phyloP scores from a whole-genome alignment of 2,113 vertebrate species.

The Stercorarius parasiticus region DNA sequence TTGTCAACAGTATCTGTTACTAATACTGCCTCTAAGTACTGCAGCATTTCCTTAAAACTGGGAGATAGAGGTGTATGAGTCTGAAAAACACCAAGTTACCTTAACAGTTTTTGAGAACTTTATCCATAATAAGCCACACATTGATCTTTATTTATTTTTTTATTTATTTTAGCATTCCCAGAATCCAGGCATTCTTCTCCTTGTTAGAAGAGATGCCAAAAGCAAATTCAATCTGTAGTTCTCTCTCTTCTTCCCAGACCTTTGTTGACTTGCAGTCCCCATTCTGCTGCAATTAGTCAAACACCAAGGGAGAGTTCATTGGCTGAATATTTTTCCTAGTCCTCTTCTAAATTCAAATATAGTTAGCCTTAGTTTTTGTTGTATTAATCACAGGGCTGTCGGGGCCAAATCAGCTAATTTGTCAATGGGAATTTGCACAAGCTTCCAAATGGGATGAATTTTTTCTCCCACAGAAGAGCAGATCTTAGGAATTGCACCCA shows the following conservation, averaged over 20 bases:
- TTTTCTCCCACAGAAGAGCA: neutral
- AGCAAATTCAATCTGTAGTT: neutral
- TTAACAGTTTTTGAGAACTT: neutral
- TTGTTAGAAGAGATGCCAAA: constrained; percentile 41
- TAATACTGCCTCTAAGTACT: neutral
- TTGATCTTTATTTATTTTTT: neutral
- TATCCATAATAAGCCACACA: neutral
- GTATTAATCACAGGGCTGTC: neutral
- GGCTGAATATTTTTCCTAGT: neutral
- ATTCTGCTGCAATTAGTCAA: constrained; percentile 1
- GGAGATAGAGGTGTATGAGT: neutral
- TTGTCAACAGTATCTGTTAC: neutral
- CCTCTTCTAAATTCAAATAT: neutral
- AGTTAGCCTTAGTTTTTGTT: neutral
- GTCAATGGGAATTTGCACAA: neutral
- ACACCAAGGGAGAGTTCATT: neutral
- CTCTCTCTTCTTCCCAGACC: constrained; percentile 32
- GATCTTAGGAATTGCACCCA: neutral
- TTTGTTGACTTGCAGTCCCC: neutral
- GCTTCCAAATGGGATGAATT: neutral
- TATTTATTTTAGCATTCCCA: neutral
- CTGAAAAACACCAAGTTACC: neutral
- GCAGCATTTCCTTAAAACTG: neutral
- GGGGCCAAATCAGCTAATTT: neutral
- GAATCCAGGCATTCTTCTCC: constrained; percentile 16